Conservation (phyloP, 2,113 vertebrate genomes). For the Zootoca vivipara region DNA sequence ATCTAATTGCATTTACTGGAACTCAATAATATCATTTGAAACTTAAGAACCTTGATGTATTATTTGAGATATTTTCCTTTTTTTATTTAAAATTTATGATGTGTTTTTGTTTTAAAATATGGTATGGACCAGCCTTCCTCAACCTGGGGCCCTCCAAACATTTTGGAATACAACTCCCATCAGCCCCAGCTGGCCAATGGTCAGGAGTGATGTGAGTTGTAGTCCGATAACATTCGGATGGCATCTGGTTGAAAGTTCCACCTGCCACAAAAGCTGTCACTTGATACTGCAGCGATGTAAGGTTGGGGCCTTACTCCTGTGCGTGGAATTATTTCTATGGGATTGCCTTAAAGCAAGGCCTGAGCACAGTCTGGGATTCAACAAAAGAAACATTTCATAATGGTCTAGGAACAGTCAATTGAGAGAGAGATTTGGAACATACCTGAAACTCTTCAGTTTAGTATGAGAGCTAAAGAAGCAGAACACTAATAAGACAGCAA, state of each 20-base stretch:
- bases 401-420: too few species aligned
- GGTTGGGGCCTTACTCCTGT: background rate
- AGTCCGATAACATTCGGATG: too few species aligned
- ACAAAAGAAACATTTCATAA: too few species aligned
- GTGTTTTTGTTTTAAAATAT: background rate
- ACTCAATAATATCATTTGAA: background rate
- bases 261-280: too few species aligned
- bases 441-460: background rate
- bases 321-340: background rate
- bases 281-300: background rate
- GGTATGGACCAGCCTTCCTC: background rate
- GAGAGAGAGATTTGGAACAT: too few species aligned
- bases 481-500: background rate
- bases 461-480: background rate
- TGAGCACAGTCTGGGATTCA: too few species aligned
- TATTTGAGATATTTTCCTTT: background rate
- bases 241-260: too few species aligned
- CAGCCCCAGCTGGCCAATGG: too few species aligned
- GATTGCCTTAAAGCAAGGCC: background rate
- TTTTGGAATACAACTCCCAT: too few species aligned
- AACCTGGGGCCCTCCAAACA: too few species aligned
- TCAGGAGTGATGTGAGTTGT: too few species aligned
- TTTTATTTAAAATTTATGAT: background rate
- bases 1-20: background rate
- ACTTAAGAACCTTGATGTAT: background rate